phyloP scores from a whole-genome alignment of 2,113 vertebrate species.

The Python bivittatus region DNA sequence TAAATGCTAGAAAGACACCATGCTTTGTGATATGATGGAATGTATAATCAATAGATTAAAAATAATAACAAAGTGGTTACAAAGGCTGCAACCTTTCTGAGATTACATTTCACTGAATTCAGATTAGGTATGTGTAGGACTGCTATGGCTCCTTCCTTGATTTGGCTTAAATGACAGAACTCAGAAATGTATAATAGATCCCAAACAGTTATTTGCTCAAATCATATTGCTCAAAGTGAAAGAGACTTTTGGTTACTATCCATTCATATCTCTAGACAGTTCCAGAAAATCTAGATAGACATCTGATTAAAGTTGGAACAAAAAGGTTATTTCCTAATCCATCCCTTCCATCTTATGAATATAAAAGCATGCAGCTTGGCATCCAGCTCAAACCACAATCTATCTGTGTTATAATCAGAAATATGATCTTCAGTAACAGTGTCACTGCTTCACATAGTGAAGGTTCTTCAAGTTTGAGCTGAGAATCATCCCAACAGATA shows the following conservation, averaged over 20 bases:
- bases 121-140: background rate
- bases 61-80: background rate
- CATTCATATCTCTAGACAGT: background rate
- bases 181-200: background rate
- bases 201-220: background rate
- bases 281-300: background rate
- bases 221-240: background rate
- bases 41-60: background rate
- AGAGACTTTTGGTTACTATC: background rate
- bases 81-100: background rate
- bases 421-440: background rate
- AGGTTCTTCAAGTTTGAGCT: background rate
- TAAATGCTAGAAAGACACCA: background rate
- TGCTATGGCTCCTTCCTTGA: background rate
- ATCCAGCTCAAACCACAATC: background rate
- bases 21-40: background rate
- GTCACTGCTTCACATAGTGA: background rate
- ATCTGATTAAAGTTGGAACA: background rate
- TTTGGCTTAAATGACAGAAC: background rate
- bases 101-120: background rate
- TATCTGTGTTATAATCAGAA: background rate
- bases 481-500: background rate
- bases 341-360: background rate
- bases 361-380: background rate
- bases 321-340: background rate